Evolutionary conservation across 2,797 vertebrate genomes (phyloP).

Genomic region (Steatocranus sp.): DNA sequence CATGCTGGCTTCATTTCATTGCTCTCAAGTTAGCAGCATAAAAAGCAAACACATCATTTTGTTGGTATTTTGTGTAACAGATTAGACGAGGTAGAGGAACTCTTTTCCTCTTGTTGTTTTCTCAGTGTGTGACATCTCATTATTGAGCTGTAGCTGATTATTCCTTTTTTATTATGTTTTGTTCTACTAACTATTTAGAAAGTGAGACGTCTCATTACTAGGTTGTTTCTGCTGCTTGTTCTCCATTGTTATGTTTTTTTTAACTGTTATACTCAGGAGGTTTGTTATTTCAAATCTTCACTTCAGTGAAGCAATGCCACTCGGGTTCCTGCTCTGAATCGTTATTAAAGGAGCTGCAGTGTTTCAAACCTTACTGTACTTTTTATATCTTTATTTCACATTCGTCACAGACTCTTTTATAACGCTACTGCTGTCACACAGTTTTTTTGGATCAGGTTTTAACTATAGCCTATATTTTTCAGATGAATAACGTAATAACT

Average conservation of each 20-base stretch:
- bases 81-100: slow-evolving; percentile 6
- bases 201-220: slow-evolving; percentile 42
- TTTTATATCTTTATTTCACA: neutral
- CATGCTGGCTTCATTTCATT: slow-evolving; percentile 19
- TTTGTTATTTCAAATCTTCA: slow-evolving; percentile 8
- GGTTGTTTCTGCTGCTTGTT: neutral
- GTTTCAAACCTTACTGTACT: neutral
- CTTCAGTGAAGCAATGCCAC: neutral
- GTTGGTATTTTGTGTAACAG: slow-evolving; percentile 10
- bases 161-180: slow-evolving; percentile 1
- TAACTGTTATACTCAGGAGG: neutral
- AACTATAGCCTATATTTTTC: neutral
- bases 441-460: neutral
- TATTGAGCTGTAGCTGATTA: slow-evolving; percentile 3
- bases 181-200: slow-evolving; percentile 8
- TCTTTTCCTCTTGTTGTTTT: neutral
- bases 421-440: neutral
- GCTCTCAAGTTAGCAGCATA: slow-evolving; percentile 35
- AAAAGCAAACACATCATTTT: slow-evolving; percentile 18
- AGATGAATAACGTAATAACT: neutral
- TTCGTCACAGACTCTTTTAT: neutral
- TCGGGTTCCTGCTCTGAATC: neutral
- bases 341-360: neutral
- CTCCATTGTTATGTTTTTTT: neutral
- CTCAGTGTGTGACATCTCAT: neutral